Evolutionary conservation across 2,888 invertebrate genomes (phyloP).

Genomic region (Apotomis betuletana): DNA sequence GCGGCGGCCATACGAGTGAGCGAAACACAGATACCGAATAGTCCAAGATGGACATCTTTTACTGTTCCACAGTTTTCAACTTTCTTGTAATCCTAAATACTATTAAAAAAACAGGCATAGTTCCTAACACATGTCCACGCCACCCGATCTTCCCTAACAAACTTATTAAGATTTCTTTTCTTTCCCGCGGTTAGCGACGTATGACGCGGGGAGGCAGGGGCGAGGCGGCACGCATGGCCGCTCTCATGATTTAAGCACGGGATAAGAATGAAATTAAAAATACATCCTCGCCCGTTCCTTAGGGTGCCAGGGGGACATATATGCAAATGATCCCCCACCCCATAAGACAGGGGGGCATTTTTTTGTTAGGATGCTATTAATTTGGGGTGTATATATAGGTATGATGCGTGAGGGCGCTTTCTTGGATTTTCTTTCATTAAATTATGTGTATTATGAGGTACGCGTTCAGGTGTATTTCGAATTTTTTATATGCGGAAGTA

Average conservation of each 20-base stretch:
- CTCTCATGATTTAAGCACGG: conserved; percentile 84
- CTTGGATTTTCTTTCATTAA: conserved; percentile 71
- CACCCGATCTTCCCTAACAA: conserved; percentile 76
- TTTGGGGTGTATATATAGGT: conserved; percentile 79
- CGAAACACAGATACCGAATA: too few relatives aligned
- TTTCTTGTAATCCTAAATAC: too few relatives aligned
- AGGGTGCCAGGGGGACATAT: conserved; percentile 82
- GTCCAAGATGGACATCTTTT: too few relatives aligned
- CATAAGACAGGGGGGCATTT: conserved; percentile 80
- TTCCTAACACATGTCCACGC: conserved; percentile 58
- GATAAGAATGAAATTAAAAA: conserved; percentile 85
- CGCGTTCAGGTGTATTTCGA: conserved; percentile 68
- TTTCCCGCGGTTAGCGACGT: conserved; percentile 84
- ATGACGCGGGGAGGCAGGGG: conserved; percentile 71
- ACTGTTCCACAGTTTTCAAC: too few relatives aligned
- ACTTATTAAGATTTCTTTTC: conserved; percentile 84
- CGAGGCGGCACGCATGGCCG: conserved; percentile 80
- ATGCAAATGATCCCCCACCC: conserved; percentile 79
- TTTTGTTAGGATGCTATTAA: conserved; percentile 84
- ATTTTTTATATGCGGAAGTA: conserved; percentile 41
- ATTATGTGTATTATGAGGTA: conserved; percentile 78
- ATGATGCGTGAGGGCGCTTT: conserved; percentile 61
- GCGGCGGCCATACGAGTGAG: too few relatives aligned
- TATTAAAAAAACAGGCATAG: neutral
- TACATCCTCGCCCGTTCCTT: conserved; percentile 80